phyloP scores from a whole-genome alignment of 2,797 vertebrate genomes.

The Amphiprion clarkii region DNA sequence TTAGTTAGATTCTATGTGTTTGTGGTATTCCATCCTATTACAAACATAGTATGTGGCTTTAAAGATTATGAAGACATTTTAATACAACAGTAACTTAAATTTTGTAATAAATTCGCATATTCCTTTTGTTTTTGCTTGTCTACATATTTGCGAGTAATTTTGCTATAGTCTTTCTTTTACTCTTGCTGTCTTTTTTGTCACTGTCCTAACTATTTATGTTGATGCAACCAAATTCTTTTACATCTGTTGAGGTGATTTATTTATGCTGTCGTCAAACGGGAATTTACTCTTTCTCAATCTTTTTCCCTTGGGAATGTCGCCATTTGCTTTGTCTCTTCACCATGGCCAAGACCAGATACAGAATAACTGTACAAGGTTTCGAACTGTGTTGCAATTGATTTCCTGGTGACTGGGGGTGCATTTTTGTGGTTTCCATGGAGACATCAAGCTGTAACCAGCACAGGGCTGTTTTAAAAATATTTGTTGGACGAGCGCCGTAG shows the following conservation, averaged over 20 bases:
- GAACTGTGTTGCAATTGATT: conserved; percentile 62
- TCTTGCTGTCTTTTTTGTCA: no score
- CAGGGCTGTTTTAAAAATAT: conserved; percentile 23
- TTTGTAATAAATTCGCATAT: not conserved
- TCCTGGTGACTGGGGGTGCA: conserved; percentile 57
- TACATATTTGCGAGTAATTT: not conserved
- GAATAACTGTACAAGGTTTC: conserved; percentile 35
- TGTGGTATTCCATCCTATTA: not conserved
- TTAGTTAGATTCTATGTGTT: not conserved
- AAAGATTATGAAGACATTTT: not conserved
- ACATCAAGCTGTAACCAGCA: conserved; percentile 54
- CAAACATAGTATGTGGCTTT: not conserved
- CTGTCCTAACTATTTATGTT: no score
- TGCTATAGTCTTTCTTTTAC: not conserved
- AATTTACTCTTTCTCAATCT: conserved; percentile 27
- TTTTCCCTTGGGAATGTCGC: conserved; percentile 11
- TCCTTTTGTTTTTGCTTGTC: not conserved
- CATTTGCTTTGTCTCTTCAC: conserved; percentile 21
- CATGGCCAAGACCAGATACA: conserved; percentile 42
- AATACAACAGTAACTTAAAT: not conserved
- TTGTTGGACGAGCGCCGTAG: conserved; percentile 37
- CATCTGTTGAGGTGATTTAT: not conserved
- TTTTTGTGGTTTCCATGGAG: conserved; percentile 71
- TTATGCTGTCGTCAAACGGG: not conserved
- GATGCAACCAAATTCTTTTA: no score